Conservation (phyloP, 2,113 vertebrate species). For the Aythya baeri region DNA sequence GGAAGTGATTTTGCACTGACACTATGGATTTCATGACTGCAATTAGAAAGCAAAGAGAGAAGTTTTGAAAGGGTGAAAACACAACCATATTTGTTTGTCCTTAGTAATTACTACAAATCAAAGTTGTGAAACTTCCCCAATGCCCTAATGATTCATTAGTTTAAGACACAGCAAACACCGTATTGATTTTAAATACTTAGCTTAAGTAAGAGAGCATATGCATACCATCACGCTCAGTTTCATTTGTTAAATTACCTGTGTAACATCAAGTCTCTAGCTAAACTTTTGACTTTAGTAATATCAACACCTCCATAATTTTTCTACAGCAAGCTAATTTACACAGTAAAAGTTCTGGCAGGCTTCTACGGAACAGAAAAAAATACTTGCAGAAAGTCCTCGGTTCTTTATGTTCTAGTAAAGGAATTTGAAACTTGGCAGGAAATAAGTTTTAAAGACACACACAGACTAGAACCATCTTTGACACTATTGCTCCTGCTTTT, state of each 20-base stretch:
- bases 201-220: neutral
- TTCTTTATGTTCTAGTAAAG: neutral
- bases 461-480: neutral
- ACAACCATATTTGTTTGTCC: neutral
- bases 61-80: neutral
- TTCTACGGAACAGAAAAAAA: neutral
- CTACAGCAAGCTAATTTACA: neutral
- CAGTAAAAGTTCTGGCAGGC: neutral
- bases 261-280: neutral
- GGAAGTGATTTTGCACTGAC: neutral
- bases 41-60: neutral
- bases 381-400: neutral
- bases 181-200: neutral
- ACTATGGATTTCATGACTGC: neutral
- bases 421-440: neutral
- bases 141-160: neutral
- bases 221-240: neutral
- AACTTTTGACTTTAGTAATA: neutral
- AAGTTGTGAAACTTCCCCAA: neutral
- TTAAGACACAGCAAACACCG: neutral
- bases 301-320: neutral
- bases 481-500: neutral
- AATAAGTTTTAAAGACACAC: neutral
- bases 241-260: neutral
- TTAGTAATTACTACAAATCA: neutral